These are phyloP conservation scores for Nymphalis io DNA, from an alignment of 1,140 invertebrate species.

Conservation along the genomic window DNA sequence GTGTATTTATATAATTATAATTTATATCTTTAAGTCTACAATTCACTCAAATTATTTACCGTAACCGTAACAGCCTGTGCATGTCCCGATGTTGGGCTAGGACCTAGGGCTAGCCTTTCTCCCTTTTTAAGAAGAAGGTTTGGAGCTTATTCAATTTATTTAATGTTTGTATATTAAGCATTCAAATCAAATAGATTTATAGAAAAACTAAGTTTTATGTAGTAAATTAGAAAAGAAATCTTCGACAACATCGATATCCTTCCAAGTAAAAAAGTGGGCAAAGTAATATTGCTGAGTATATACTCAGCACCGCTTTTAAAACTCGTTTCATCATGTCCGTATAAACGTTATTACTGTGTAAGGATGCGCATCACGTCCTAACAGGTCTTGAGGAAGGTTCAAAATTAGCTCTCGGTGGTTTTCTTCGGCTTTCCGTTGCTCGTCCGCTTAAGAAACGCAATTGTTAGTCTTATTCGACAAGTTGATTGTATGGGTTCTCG, in stretches of 20 bases:
- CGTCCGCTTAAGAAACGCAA: constrained; percentile 7
- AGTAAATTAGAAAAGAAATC: background rate
- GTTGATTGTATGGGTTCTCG: background rate
- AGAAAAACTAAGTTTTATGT: background rate
- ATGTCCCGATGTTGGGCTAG: no score
- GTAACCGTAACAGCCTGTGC: no score
- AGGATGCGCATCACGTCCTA: constrained; percentile 22
- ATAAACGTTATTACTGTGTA: background rate
- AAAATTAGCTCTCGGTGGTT: constrained; percentile 27
- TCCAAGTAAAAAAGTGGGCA: background rate
- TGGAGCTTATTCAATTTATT: no score
- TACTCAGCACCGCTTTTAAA: constrained; percentile 1
- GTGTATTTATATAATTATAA: no score
- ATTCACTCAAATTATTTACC: no score
- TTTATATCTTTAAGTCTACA: no score
- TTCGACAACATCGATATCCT: background rate
- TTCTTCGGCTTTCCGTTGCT: constrained; percentile 10
- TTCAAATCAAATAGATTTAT: no score
- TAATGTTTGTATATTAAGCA: no score
- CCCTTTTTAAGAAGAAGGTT: no score
- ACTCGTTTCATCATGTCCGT: constrained; percentile 11
- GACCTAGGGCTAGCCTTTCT: no score
- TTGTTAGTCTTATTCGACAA: constrained; percentile 1
- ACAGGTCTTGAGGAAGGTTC: constrained; percentile 15
- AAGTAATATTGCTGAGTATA: no score